Conservation (phyloP, 2,888 invertebrate genomes). For the Harpalus rubripes region DNA sequence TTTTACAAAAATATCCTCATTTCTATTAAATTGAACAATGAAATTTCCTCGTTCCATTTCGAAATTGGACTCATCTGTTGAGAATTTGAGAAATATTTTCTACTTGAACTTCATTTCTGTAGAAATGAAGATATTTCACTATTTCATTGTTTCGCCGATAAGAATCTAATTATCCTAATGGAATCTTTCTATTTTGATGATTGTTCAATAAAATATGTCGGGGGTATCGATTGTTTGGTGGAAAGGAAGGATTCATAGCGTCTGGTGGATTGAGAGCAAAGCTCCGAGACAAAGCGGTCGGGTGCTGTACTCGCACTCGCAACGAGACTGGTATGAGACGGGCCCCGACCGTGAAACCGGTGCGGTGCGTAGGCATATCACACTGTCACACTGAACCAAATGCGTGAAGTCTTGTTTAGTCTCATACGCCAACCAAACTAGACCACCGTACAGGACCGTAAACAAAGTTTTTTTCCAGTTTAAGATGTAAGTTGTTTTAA, state of each 20-base stretch:
- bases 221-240: slow-evolving; percentile 12
- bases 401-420: slow-evolving; percentile 62
- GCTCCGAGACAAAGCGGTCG: slow-evolving; percentile 7
- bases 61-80: neutral
- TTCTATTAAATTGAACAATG: neutral
- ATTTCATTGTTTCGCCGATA: slow-evolving; percentile 6
- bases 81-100: neutral
- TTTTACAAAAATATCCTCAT: too few species aligned
- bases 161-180: slow-evolving; percentile 49
- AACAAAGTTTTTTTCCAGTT: neutral
- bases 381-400: slow-evolving; percentile 58
- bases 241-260: neutral
- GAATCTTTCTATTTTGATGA: slow-evolving; percentile 41
- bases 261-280: slow-evolving; percentile 4
- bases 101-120: neutral
- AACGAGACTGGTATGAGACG: too few species aligned
- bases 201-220: slow-evolving; percentile 21
- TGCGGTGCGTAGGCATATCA: slow-evolving; percentile 56
- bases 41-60: neutral
- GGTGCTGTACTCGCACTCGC: slow-evolving; percentile 19
- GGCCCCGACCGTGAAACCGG: neutral
- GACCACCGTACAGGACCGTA: neutral
- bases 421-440: neutral
- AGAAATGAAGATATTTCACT: slow-evolving; percentile 24
- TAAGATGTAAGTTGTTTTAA: neutral